Percentiles rank a stretch among this genome's conserved stretches.
Evolutionary conservation across 2,113 vertebrate species (phyloP).

Genomic region (Barbus barbus): DNA sequence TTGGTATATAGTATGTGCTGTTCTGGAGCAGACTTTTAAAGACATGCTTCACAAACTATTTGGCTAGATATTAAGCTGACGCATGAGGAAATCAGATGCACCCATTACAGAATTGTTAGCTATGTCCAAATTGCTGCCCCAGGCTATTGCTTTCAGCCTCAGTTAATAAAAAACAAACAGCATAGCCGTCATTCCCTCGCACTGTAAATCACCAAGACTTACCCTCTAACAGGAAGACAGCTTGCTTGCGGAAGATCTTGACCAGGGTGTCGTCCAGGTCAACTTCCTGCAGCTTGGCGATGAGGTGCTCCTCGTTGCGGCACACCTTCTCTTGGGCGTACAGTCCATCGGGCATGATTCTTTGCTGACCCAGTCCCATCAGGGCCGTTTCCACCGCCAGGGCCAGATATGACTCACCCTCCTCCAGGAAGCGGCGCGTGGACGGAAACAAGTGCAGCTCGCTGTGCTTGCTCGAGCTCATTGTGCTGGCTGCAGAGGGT

Average conservation of each 20-base stretch:
- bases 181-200: background rate
- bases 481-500: slow-evolving; percentile 70
- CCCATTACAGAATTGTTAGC: background rate
- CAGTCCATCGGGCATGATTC: slow-evolving; percentile 93
- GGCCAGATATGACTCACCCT: slow-evolving; percentile 86
- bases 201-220: slow-evolving; percentile 49
- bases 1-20: background rate
- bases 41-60: background rate
- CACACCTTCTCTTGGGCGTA: slow-evolving; percentile 97
- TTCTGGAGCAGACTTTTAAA: background rate
- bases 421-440: slow-evolving; percentile 86
- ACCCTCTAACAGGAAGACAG: slow-evolving; percentile 93
- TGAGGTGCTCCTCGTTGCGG: slow-evolving; percentile 92
- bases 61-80: background rate
- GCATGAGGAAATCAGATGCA: background rate
- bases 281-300: slow-evolving; percentile 91
- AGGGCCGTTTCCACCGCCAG: slow-evolving; percentile 92
- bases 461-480: slow-evolving; percentile 80
- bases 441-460: slow-evolving; percentile 86
- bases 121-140: slow-evolving; percentile 5
- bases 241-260: slow-evolving; percentile 95
- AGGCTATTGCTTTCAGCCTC: background rate
- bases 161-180: slow-evolving; percentile 23
- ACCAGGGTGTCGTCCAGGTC: slow-evolving; percentile 86
- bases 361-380: slow-evolving; percentile 93